Evolutionary conservation across 64 coral and sea anemone genomes (phyloP), one percentile per base, ranked within the genome.

Genomic region (Dendrophyllia cribrosa): DNA sequence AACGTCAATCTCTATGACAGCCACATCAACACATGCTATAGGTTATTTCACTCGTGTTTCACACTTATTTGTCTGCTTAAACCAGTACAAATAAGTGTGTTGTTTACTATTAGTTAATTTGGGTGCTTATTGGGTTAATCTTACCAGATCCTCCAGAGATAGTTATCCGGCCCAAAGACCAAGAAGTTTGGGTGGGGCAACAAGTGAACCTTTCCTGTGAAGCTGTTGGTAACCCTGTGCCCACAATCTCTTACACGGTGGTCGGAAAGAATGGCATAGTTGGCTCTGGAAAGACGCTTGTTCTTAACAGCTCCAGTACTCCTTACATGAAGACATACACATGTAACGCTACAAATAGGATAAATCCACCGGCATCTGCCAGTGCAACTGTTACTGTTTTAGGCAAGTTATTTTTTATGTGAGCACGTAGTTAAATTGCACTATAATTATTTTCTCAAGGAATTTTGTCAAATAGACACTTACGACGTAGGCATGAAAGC

Each of bases 221-320:
- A 11, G 51, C 66, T 19, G 61, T 44, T 83, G 92, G 92, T 82
- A 88, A 93, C 10, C 92, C 92, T 75, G 46, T 26, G 21, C 92
- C 86, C 12, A 66, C 9, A 7, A 74, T 93, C 22, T 48, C 86
- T 5, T 93, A 72, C 85, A 25, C 65, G 64, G 79, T 81, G 24
- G 55, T 26, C 20, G 86, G 80, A 43, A 55, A 93, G 17, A 62
- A 78, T 25, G 77, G 53, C 14, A 88, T 46, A 89, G 55, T 73
- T 51, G 75, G 51, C 5, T 11, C 5, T 51, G 23, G 16, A 16
- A 53, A 55, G 55, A 50, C 20, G 20, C 66, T 93, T 70, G 80
- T 53, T 45, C 6, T 93, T 72, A 34, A 15, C 51, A 65, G 63
- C 49, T 78, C 73, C 34, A 43, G 73, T 51, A 19, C 64, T 8